Percentiles rank a stretch among this genome's conserved stretches.
Evolutionary conservation across 2,888 invertebrate species (phyloP).

Genomic region (Heliconius hortense): DNA sequence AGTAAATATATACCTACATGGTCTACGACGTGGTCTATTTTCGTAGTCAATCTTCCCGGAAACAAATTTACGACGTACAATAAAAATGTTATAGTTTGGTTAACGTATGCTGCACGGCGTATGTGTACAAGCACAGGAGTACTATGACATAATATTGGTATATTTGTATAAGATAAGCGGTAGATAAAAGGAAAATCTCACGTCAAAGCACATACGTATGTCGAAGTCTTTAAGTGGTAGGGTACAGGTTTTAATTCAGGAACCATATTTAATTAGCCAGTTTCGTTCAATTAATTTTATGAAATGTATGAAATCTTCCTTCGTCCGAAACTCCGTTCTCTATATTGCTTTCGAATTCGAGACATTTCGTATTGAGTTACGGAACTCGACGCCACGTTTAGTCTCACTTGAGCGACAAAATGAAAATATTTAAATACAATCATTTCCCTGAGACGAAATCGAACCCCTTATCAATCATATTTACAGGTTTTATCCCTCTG

Average conservation of each 20-base stretch:
- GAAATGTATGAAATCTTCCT: too few species aligned
- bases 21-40: not conserved
- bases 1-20: not conserved
- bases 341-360: too few species aligned
- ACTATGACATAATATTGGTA: not conserved
- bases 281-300: too few species aligned
- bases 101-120: not conserved
- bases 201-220: too few species aligned
- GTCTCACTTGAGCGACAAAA: not conserved
- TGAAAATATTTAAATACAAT: not conserved
- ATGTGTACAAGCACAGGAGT: not conserved
- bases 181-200: not conserved
- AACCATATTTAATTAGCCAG: too few species aligned
- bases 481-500: not conserved
- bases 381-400: not conserved
- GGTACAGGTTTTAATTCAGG: too few species aligned
- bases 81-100: slow-evolving; percentile 10
- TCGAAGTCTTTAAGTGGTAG: too few species aligned
- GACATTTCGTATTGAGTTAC: not conserved
- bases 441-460: not conserved
- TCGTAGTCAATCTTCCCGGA: slow-evolving; percentile 13
- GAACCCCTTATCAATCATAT: not conserved
- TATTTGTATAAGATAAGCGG: not conserved
- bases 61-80: slow-evolving; percentile 8
- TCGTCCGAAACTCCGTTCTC: too few species aligned